These are phyloP conservation scores for Pelobates fuscus DNA, from an alignment of 2,113 vertebrate species.

Conservation along the genomic window DNA sequence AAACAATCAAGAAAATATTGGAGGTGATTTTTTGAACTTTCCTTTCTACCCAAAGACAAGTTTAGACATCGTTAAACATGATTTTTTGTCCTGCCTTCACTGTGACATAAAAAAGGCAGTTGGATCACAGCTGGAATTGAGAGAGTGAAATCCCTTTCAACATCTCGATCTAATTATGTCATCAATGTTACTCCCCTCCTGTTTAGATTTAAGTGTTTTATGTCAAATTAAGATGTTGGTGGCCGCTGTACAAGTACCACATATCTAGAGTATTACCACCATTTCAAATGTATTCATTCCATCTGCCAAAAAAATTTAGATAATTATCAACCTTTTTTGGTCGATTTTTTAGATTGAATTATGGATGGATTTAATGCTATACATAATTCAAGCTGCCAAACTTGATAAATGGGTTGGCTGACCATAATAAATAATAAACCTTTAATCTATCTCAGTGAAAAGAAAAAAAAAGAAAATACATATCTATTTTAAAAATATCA, in stretches of 20 bases:
- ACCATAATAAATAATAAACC: no score
- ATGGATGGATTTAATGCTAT: no score
- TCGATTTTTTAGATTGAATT: no score
- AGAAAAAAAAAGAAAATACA: no score
- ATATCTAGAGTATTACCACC: no score
- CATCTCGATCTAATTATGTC: constrained; percentile 10
- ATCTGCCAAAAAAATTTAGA: no score
- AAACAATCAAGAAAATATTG: constrained; percentile 9
- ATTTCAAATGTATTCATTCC: no score
- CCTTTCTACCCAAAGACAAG: constrained; percentile 6
- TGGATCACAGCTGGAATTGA: background rate
- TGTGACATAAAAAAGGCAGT: background rate
- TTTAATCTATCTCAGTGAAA: no score
- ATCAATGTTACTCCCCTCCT: background rate
- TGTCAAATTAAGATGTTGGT: constrained; percentile 29
- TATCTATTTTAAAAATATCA: no score
- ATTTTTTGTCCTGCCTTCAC: background rate
- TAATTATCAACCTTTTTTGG: no score
- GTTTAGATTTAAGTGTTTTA: constrained; percentile 7
- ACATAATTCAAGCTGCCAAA: no score
- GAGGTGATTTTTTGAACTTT: constrained; percentile 2
- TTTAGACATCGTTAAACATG: constrained; percentile 9
- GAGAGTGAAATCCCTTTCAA: background rate
- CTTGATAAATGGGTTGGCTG: no score
- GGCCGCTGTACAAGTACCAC: constrained; percentile 12